Base-by-base conservation (phyloP, 2,888 invertebrate genomes). In the Camptogramma bilineatum region DNA sequence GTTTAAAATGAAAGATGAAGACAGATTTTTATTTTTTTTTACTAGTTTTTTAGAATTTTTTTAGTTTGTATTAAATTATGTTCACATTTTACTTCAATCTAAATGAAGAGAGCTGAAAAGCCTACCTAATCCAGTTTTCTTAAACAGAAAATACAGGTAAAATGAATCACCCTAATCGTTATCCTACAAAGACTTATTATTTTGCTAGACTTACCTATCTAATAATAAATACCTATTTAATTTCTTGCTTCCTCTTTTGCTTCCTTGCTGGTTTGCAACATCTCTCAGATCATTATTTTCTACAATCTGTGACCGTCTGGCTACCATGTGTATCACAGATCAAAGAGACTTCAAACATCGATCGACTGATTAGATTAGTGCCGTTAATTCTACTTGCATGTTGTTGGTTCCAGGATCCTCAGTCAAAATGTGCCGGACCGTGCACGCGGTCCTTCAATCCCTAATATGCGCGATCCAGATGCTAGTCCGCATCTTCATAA, bases 401-500 rank as follows among this genome's bases (percentile, higher is more conserved):
- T 18, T 31, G 0, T n/a, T 44, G 56, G 61, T 82, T 77, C 0
- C 80, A 85, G 83, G 66, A 73, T 62, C 69, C 57, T 24, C 18
- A 42, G 68, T 44, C 73, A 82, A 73, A 55, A 91, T 91, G 91
- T 91, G 90, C 85, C 87, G 87, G 18, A 87, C 89, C 31, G 77
- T 83, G 39, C 87, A 87, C 75, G 80, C 87, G 2, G 0, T 90
- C 5, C 57, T 90, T 4, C 82, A 83, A 59, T 81, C 80, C 50
- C 64, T 65, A 73, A 84, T 90, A 84, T 91, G 91, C 70, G 82
- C 82, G 4, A 71, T 90, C 4, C 91, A 91, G 74, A 90, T 89
- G 87, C 52, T 90, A 34, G 85, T 90, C 9, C 78, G 91, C 67
- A 83, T 91, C 71, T 83, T 90, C 48, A 89, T 90, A 88, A 90